Evolutionary conservation across 2,888 invertebrate species (phyloP).

Genomic region (Brachypterus glaber): DNA sequence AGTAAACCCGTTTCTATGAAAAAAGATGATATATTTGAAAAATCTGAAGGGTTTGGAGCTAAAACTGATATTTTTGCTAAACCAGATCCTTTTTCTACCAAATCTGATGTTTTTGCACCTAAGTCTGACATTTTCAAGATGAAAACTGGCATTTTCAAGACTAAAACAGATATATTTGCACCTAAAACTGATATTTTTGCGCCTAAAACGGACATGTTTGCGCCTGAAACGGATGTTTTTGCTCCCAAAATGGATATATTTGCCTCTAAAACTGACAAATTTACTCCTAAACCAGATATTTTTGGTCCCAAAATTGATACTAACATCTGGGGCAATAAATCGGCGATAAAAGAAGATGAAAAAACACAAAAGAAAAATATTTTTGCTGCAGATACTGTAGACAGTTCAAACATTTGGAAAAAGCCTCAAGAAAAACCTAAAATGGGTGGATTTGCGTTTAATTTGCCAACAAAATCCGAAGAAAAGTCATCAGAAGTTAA

Average conservation of each 20-base stretch:
- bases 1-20: too few relatives aligned
- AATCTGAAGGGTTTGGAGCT: too few relatives aligned
- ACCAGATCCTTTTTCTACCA: too few relatives aligned
- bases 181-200: constrained; percentile 12
- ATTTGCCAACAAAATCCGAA: constrained; percentile 13
- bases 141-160: too few relatives aligned
- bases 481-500: constrained; percentile 8
- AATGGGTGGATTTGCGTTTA: constrained; percentile 22
- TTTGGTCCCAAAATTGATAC: too few relatives aligned
- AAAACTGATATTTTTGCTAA: too few relatives aligned
- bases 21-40: too few relatives aligned
- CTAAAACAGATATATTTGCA: constrained; percentile 7
- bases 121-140: too few relatives aligned
- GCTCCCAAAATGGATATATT: constrained; percentile 8
- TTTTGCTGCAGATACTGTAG: constrained; percentile 2
- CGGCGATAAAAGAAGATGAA: constrained; percentile 6
- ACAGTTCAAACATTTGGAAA: too few relatives aligned
- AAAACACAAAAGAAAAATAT: too few relatives aligned
- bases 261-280: constrained; percentile 2
- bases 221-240: constrained; percentile 7
- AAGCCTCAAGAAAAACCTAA: constrained; percentile 11
- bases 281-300: too few relatives aligned
- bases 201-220: not conserved
- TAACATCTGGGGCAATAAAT: constrained; percentile 11
- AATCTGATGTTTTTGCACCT: too few relatives aligned